Evolutionary conservation across 2,888 invertebrate species (phyloP), one percentile per base, ranked within the genome.

Genomic region (Drosophila greeni): DNA sequence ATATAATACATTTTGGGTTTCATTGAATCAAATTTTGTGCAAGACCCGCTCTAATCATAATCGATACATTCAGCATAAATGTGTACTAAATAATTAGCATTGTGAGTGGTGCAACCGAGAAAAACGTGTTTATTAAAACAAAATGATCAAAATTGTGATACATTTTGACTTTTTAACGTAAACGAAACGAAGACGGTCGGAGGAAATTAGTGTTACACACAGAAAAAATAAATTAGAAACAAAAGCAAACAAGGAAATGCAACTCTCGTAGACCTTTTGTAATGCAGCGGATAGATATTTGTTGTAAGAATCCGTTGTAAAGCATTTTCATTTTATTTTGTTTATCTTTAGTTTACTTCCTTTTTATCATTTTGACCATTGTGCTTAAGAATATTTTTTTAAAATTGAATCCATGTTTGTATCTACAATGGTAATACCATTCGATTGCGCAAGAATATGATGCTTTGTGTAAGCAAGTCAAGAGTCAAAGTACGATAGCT

Each of bases 141-240:
- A 40, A 75, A 77, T 75, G 69, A 78, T 75, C 68, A 72, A 74
- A 82, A 82, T 71, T 79, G 82, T 82, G 82, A 84, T 85, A 82
- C 72, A 85, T 82, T 79, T 84, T 72, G 79, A 73, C 65, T 75
- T 70, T 77, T 70, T 52, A 48, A 65, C 42, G 55, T 62, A 68
- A 77, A 66, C 14, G 43, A 71, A 59, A 66, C 45, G 39, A 58
- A 60, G 51, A 51, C 45, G 49, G 29, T 61, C 67, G 56, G 59
- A 78, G 65, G n/a, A 23, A 54, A 53, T 69, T 40, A 53, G 33
- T 37, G 59, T 47, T 40, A 37, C 51, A 31, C 37, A 43, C n/a
- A 49, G 23, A 52, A 9, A 37, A 53, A 34, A 36, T 33, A 71
- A 62, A 45, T 61, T 71, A 49, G 24, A 45, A 54, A 64, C 29